Evolutionary conservation across 2,113 vertebrate genomes (phyloP).

Genomic region (Pimephales promelas): DNA sequence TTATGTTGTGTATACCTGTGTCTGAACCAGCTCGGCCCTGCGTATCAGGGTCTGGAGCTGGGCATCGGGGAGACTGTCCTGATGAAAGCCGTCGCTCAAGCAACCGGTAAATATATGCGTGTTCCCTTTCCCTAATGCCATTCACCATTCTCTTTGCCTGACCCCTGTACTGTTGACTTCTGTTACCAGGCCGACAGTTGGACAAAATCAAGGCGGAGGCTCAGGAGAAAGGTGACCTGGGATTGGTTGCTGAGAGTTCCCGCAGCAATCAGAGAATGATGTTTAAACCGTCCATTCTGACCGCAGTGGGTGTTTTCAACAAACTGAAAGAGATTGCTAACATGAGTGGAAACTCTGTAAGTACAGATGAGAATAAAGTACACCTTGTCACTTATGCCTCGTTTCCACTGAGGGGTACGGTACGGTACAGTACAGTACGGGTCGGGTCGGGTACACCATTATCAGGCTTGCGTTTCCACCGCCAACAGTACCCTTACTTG

Average conservation of each 20-base stretch:
- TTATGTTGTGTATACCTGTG: constrained; percentile 87
- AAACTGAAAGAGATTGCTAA: constrained; percentile 85
- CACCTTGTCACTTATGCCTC: no score
- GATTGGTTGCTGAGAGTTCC: constrained; percentile 88
- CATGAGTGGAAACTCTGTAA: constrained; percentile 83
- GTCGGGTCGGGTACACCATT: no score
- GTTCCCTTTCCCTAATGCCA: constrained; percentile 43
- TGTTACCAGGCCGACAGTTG: constrained; percentile 84
- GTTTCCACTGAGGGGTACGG: no score
- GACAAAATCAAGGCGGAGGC: constrained; percentile 85
- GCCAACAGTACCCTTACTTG: no score
- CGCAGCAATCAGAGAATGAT: constrained; percentile 87
- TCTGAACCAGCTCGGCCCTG: constrained; percentile 85
- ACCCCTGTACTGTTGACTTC: constrained; percentile 40
- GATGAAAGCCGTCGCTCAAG: constrained; percentile 88
- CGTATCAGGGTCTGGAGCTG: constrained; percentile 85
- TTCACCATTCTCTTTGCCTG: constrained; percentile 1
- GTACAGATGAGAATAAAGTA: constrained; percentile 45
- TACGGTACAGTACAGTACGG: no score
- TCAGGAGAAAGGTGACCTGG: constrained; percentile 86
- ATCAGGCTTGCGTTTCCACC: no score
- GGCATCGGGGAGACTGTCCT: constrained; percentile 85
- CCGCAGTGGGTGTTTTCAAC: constrained; percentile 78
- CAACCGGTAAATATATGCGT: constrained; percentile 75
- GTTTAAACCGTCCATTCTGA: constrained; percentile 84